Conservation (phyloP, 2,797 vertebrate species). For the Valencia hispanica region DNA sequence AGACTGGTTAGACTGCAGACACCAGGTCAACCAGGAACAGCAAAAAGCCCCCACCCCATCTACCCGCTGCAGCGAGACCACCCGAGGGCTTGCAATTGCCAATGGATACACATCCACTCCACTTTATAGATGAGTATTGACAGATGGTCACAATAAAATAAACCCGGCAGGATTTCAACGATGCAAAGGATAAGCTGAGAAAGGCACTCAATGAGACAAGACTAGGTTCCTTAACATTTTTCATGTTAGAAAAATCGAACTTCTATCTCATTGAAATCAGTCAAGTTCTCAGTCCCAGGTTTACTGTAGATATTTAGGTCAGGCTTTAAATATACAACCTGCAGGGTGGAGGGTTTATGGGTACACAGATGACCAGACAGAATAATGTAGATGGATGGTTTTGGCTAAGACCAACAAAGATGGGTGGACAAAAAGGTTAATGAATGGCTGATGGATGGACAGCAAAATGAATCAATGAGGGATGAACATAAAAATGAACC, state of each 20-base stretch:
- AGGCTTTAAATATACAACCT: neutral
- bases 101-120: slow-evolving; percentile 63
- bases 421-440: no score
- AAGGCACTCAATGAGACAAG: slow-evolving; percentile 12
- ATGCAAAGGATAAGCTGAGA: slow-evolving; percentile 50
- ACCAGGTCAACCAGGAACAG: slow-evolving; percentile 61
- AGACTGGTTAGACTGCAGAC: slow-evolving; percentile 49
- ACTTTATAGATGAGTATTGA: slow-evolving; percentile 77
- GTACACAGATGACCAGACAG: neutral
- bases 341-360: neutral
- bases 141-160: slow-evolving; percentile 78
- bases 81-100: slow-evolving; percentile 55
- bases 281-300: neutral
- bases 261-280: no score
- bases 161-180: slow-evolving; percentile 61
- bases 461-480: no score
- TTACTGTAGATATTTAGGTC: neutral
- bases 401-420: no score
- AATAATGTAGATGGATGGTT: neutral
- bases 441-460: no score
- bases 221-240: neutral
- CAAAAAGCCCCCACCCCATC: slow-evolving; percentile 28
- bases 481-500: no score
- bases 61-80: slow-evolving; percentile 73
- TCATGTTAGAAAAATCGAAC: no score